Evolutionary conservation across 2,113 vertebrate genomes (phyloP), one percentile per base, ranked within the genome.

Genomic region (Leptobrachium ailaonicum): DNA sequence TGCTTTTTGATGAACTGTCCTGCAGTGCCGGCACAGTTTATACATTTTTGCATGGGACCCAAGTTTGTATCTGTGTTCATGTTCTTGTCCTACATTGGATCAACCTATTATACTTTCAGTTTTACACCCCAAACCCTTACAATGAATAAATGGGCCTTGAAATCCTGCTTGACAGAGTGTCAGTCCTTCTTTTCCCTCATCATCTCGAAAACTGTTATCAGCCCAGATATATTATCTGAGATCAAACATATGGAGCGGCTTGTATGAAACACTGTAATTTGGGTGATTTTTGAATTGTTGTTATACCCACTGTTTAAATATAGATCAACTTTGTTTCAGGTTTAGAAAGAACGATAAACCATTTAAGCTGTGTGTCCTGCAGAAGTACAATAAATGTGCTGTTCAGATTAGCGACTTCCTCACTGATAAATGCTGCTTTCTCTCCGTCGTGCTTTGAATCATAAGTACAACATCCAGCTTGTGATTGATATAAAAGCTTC

Each of bases 311-410:
- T 44, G 75, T 69, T 69, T 77, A 77, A 68, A 77, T 77, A 77
- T 77, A 77, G 75, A 69, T 60, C 64, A 69, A 66, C 47, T 69
- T 77, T 68, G 14, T 68, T 77, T 68, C 75, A 56, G 75, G 75
- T 68, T 77, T 77, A 69, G 63, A 44, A 40, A 56, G 13, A 66
- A 32, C 11, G 53, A 77, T 69, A 50, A 40, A 13, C 47, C 53
- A 40, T 64, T 44, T 77, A 77, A 77, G 56, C 75, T 69, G 41
- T 50, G 41, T 77, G 53, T 53, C 50, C 75, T 77, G 56, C 53
- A 77, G 53, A 20, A 9, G 9, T 54, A 50, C 40, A 58, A 58
- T 77, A 77, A 69, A 58, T 69, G 41, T 69, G 41, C 50, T 44
- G 47, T 8, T 53, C n/a, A 69, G 66, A 68, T 12, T 54, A 66